Evolutionary conservation across 2,888 invertebrate genomes (phyloP).

Genomic region (Rhaphigaster nebulosa): DNA sequence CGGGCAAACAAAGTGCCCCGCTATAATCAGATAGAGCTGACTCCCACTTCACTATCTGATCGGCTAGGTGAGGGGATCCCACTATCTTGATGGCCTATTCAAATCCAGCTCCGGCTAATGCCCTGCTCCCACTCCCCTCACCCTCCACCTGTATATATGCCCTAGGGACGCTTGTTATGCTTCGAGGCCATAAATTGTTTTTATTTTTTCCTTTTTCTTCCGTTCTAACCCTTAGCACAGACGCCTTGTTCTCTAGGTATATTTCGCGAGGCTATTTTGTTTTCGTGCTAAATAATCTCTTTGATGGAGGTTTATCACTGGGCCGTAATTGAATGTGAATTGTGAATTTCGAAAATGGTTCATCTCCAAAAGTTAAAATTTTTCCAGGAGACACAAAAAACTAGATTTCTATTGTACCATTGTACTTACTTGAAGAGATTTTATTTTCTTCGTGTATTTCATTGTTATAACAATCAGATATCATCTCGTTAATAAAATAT

Average conservation of each 20-base stretch:
- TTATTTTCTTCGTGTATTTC: no score
- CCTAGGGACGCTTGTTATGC: constrained; percentile 20
- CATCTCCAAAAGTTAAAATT: no score
- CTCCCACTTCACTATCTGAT: constrained; percentile 5
- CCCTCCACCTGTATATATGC: constrained; percentile 35
- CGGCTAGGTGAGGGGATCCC: neutral
- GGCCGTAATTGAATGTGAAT: neutral
- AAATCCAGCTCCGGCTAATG: constrained; percentile 30
- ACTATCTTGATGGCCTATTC: constrained; percentile 44
- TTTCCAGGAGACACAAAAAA: no score
- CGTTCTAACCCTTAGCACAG: neutral
- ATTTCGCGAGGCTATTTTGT: neutral
- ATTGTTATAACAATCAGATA: no score
- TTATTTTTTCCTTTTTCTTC: constrained; percentile 17
- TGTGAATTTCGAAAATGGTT: no score
- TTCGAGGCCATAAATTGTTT: constrained; percentile 11
- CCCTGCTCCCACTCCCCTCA: neutral
- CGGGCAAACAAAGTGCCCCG: neutral
- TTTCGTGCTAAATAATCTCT: neutral
- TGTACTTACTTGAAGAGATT: no score
- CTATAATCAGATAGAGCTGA: constrained; percentile 29
- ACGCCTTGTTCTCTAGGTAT: neutral
- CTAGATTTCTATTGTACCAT: no score
- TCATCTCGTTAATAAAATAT: no score
- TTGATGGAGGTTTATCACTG: neutral